Evolutionary conservation across 2,113 vertebrate genomes (phyloP).

Genomic region (Thunnus thynnus): DNA sequence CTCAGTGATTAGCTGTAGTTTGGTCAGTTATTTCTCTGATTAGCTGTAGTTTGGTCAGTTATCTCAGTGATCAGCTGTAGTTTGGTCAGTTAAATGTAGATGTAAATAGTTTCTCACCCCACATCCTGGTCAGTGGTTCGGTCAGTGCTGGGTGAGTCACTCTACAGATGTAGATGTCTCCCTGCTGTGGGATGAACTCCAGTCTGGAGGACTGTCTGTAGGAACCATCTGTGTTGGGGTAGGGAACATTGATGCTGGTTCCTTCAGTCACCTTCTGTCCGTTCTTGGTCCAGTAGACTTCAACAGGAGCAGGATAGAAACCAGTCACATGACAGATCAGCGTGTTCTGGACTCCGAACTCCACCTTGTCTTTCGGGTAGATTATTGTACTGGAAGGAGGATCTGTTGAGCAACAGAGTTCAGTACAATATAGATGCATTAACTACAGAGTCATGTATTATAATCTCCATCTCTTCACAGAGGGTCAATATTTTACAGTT

Average conservation of each 20-base stretch:
- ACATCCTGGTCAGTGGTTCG: slow-evolving; percentile 58
- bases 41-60: too few relatives aligned
- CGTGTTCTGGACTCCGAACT: slow-evolving; percentile 67
- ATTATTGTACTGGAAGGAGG: slow-evolving; percentile 70
- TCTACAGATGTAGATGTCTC: slow-evolving; percentile 84
- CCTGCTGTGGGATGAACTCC: slow-evolving; percentile 75
- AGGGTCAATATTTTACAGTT: too few relatives aligned
- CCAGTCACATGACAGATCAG: slow-evolving; percentile 83
- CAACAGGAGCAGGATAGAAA: slow-evolving; percentile 83
- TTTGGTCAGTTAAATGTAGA: background rate
- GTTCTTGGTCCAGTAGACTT: slow-evolving; percentile 83
- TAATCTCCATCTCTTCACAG: too few relatives aligned
- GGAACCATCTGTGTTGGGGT: slow-evolving; percentile 65
- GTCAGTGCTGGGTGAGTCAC: slow-evolving; percentile 73
- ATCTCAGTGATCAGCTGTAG: too few relatives aligned
- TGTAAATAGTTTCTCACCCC: slow-evolving; percentile 69
- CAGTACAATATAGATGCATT: too few relatives aligned
- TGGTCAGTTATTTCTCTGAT: too few relatives aligned
- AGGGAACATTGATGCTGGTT: slow-evolving; percentile 70
- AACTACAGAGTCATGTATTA: too few relatives aligned
- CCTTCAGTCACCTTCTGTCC: slow-evolving; percentile 62
- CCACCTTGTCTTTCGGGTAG: slow-evolving; percentile 53
- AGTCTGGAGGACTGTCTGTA: slow-evolving; percentile 83
- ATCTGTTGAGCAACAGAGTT: slow-evolving; percentile 56
- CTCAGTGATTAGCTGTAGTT: too few relatives aligned